phyloP scores from a whole-genome alignment of 2,888 invertebrate species.

The Steinernema carpocapsae region DNA sequence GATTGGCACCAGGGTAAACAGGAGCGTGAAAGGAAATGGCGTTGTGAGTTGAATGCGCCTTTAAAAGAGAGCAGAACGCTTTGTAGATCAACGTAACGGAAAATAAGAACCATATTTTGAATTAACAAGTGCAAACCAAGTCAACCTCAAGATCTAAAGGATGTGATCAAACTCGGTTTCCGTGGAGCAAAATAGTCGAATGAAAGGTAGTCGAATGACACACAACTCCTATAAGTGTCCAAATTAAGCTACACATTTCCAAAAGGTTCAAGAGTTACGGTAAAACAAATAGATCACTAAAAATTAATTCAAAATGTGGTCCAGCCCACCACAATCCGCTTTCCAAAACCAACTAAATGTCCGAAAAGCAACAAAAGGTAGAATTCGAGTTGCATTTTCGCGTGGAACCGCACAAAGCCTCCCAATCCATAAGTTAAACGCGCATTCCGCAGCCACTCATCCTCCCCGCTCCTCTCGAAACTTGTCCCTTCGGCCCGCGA shows the following conservation, averaged over 20 bases:
- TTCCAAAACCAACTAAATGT: not conserved
- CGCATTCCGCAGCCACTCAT: conserved; percentile 32
- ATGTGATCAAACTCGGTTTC: too few relatives aligned
- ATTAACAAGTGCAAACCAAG: too few relatives aligned
- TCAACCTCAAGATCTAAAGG: too few relatives aligned
- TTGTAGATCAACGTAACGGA: not conserved
- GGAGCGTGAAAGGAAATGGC: not conserved
- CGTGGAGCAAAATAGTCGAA: too few relatives aligned
- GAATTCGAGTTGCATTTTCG: not conserved
- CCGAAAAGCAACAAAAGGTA: not conserved
- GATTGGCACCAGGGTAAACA: not conserved
- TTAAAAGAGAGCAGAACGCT: not conserved
- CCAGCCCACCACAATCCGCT: not conserved
- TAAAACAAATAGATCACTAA: not conserved
- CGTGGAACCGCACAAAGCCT: not conserved
- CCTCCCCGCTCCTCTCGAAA: conserved; percentile 9
- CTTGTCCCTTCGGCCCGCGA: conserved; percentile 20
- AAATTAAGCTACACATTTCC: too few relatives aligned
- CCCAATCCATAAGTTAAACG: conserved; percentile 20
- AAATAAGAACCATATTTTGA: too few relatives aligned
- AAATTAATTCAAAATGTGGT: not conserved
- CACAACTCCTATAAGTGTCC: too few relatives aligned
- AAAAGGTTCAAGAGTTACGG: too few relatives aligned
- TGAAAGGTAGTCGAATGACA: too few relatives aligned
- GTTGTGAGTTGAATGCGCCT: not conserved